Conservation (phyloP, 2,888 invertebrate species). For the Ophonus ardosiacus region DNA sequence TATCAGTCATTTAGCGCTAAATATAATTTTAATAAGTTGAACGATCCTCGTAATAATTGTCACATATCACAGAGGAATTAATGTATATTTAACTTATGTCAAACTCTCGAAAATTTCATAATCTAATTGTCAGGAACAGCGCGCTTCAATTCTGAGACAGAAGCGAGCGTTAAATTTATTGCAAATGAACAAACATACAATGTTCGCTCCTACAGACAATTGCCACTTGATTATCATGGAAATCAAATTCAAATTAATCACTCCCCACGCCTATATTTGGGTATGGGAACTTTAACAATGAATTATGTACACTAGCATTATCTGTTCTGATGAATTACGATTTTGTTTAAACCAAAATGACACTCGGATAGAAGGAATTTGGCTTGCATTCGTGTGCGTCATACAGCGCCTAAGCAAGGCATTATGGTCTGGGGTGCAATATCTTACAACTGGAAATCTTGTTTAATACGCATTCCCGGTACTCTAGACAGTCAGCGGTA, state of each 20-base stretch:
- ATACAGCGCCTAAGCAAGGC: no score
- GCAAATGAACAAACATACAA: background rate
- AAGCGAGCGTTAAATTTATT: background rate
- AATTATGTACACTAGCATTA: no score
- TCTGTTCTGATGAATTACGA: no score
- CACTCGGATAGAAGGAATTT: no score
- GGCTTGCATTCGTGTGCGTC: no score
- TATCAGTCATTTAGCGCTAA: background rate
- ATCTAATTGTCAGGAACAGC: background rate
- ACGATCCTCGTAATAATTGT: background rate
- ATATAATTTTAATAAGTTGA: background rate
- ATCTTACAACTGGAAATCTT: no score
- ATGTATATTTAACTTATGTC: slow-evolving; percentile 15
- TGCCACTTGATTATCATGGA: background rate
- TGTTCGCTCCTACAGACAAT: background rate
- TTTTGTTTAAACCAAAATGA: no score
- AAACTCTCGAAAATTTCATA: slow-evolving; percentile 2
- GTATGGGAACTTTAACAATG: no score
- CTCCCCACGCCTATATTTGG: background rate
- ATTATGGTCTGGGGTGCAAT: no score
- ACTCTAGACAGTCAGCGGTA: no score
- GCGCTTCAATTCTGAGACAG: background rate
- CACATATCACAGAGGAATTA: background rate
- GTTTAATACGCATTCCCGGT: no score
- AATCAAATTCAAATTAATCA: background rate